phyloP scores from a whole-genome alignment of 1,140 invertebrate species.

The Brachionus plicatilis region DNA sequence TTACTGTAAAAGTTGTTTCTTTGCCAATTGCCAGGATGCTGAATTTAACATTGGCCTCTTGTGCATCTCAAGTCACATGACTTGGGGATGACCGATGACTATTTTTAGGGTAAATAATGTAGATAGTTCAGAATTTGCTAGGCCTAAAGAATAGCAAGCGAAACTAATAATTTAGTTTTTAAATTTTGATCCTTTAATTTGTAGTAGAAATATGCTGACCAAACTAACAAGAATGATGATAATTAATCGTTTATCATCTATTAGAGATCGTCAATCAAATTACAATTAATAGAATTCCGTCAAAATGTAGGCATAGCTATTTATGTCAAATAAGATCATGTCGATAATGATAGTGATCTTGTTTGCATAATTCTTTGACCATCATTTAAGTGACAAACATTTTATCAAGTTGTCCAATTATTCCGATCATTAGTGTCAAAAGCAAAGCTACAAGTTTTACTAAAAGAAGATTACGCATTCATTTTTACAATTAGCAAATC shows the following conservation, averaged over 20 bases:
- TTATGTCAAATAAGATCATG: neutral
- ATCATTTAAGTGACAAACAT: neutral
- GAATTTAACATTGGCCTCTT: too few species aligned
- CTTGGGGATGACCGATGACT: neutral
- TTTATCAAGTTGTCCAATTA: neutral
- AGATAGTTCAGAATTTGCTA: neutral
- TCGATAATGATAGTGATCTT: neutral
- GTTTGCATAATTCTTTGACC: neutral
- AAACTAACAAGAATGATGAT: slow-evolving; percentile 20
- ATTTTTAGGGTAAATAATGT: neutral
- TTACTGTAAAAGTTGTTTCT: neutral
- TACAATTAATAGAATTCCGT: neutral
- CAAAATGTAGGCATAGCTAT: neutral
- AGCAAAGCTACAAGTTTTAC: neutral
- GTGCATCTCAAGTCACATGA: neutral
- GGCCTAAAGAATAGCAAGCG: neutral
- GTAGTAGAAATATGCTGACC: neutral
- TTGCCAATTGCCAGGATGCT: neutral
- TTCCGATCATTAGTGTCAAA: slow-evolving; percentile 4
- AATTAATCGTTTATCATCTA: slow-evolving; percentile 31
- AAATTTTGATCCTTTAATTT: neutral
- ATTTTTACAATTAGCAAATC: neutral
- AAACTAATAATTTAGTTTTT: slow-evolving; percentile 6
- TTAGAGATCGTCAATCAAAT: slow-evolving; percentile 33
- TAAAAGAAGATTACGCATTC: neutral